These are phyloP conservation scores for Potorous gilbertii DNA, from an alignment of 2,797 vertebrate genomes.

Conservation along the genomic window DNA sequence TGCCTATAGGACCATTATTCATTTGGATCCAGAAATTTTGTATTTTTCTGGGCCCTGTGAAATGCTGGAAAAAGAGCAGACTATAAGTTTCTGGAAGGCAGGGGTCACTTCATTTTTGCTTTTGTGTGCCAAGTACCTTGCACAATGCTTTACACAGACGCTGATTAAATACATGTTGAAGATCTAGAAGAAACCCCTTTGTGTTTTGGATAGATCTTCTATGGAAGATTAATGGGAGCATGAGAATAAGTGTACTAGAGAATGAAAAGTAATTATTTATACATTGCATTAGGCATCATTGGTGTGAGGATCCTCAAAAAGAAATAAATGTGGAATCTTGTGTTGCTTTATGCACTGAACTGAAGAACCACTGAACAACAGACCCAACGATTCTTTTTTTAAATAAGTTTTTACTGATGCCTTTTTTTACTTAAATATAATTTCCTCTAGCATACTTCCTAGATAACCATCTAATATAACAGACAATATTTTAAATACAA, in stretches of 20 bases:
- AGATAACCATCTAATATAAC: not conserved
- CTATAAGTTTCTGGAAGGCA: not conserved
- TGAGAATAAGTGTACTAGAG: not conserved
- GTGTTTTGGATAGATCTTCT: not conserved
- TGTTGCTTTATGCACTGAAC: not conserved
- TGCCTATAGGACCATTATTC: not conserved
- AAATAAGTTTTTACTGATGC: not conserved
- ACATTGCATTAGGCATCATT: not conserved
- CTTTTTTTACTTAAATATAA: not conserved
- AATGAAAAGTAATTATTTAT: not conserved
- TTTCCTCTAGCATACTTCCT: not conserved
- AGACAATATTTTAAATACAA: not conserved
- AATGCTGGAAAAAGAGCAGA: not conserved
- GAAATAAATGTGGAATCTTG: not conserved
- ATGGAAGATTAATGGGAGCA: not conserved
- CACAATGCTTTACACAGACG: not conserved
- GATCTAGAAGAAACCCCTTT: not conserved
- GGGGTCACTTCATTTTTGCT: not conserved
- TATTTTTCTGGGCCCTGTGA: not conserved
- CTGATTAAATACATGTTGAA: not conserved
- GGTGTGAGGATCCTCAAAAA: not conserved
- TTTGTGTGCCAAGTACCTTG: not conserved
- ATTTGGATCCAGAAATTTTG: not conserved
- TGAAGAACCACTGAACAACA: not conserved
- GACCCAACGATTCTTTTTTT: not conserved